Base-by-base conservation (phyloP, 1,140 invertebrate species). In the Centruroides sculpturatus region DNA sequence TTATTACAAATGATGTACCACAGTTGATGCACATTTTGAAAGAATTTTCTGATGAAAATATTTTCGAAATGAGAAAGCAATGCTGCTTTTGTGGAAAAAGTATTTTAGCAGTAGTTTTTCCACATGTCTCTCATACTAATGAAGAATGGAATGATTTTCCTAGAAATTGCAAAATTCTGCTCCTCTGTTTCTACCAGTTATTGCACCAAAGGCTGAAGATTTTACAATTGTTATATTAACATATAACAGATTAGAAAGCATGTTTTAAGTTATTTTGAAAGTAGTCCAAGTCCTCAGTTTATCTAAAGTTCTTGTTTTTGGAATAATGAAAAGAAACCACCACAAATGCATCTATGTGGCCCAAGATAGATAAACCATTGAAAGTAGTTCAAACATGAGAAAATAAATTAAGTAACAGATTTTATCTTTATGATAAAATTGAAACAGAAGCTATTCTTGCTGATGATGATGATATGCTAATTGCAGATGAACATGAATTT, bases 381-480 rank as follows among this genome's bases (percentile, higher is more conserved):
- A 92, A 92, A 78, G 83, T 98, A 50, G 87, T 96, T 57, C 83
- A 84, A 74, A 94, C 92, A 4, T 83, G 84, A 68, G 87, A 87
- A 69, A 98, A 98, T 75, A 89, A 87, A 74, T 76, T 98, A 13
- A 95, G 92, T 4, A 98, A 97, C 73, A 79, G 92, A 62, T 95
- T 95, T 75, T 92, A 83, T 75, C 91, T 91, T 0, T 94, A 92
- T 73, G 83, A 85, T 66, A 90, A 94, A 73, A 94, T 94, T 64
- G 86, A 92, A 78, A 93, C 91, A 3, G 91, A 94, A 76, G 89
- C 88, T 49, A 84, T 94, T 61, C 74, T 95, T 66, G 87, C 89
- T 2, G 87, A 94, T 64, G 91, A 95, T 72, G 91, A 94, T 75
- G 91, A 95, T 71, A 94, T 94, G 91, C 73, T 98, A 61, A 94